phyloP scores from a whole-genome alignment of 2,113 vertebrate species.

The Ctenomys sociabilis region DNA sequence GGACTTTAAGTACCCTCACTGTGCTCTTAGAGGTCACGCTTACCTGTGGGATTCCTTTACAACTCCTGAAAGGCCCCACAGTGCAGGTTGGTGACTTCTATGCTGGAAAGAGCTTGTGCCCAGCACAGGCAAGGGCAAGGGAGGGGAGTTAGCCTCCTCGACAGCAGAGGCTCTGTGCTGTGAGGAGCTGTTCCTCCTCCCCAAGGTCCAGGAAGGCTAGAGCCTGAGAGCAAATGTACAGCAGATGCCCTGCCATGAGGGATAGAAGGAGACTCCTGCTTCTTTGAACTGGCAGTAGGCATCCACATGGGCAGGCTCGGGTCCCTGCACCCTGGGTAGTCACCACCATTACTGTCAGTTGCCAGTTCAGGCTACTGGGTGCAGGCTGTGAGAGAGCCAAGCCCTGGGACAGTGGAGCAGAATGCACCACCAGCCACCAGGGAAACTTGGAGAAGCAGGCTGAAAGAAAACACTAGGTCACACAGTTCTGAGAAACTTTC shows the following conservation, averaged over 20 bases:
- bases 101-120: background rate
- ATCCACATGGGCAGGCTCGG: background rate
- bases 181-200: background rate
- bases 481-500: background rate
- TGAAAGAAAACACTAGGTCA: background rate
- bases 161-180: background rate
- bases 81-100: background rate
- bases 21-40: background rate
- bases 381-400: background rate
- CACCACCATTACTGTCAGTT: too few relatives aligned
- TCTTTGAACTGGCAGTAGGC: background rate
- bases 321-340: background rate
- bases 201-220: background rate
- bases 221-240: background rate
- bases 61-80: background rate
- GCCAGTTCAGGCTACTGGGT: rapidly evolving
- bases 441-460: background rate
- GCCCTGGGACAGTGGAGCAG: background rate
- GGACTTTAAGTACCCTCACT: background rate
- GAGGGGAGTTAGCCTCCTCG: background rate
- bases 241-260: background rate
- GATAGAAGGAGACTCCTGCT: background rate
- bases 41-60: background rate
- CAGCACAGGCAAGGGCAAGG: background rate
- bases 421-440: background rate